Evolutionary conservation across 2,113 vertebrate species (phyloP).

Genomic region (Trematomus loennbergii): DNA sequence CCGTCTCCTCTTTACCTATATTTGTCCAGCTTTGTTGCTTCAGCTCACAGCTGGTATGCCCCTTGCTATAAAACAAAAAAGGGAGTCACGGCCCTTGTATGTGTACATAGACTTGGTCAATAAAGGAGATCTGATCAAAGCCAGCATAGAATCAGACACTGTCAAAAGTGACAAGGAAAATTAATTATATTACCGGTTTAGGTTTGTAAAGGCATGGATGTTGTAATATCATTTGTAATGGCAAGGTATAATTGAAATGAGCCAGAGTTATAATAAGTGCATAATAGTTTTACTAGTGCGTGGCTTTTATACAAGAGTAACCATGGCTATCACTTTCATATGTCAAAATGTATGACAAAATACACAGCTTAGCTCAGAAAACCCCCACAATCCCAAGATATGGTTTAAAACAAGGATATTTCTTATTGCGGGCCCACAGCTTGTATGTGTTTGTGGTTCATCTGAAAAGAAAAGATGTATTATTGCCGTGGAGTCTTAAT

Average conservation of each 20-base stretch:
- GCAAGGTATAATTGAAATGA: background rate
- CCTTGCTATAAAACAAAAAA: no score
- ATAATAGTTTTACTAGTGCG: constrained; percentile 15
- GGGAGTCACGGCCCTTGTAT: no score
- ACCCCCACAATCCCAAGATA: constrained; percentile 1
- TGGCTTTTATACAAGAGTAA: background rate
- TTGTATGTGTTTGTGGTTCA: background rate
- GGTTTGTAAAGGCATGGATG: constrained; percentile 1
- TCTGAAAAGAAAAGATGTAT: constrained; percentile 19
- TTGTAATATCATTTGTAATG: no score
- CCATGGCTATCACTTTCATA: constrained; percentile 22
- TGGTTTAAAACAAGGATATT: background rate
- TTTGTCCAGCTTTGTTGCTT: no score
- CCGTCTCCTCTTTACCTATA: no score
- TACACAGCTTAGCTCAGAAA: constrained; percentile 15
- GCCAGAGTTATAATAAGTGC: background rate
- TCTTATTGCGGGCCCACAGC: background rate
- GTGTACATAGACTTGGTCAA: no score
- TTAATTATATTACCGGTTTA: constrained; percentile 7
- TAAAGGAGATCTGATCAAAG: background rate
- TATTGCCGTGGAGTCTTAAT: background rate
- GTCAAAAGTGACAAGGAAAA: background rate
- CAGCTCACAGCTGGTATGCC: no score
- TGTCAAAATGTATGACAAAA: constrained; percentile 23
- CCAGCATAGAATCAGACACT: background rate